Evolutionary conservation across 2,797 vertebrate genomes (phyloP).

Genomic region (Sebastolobus altivelis): DNA sequence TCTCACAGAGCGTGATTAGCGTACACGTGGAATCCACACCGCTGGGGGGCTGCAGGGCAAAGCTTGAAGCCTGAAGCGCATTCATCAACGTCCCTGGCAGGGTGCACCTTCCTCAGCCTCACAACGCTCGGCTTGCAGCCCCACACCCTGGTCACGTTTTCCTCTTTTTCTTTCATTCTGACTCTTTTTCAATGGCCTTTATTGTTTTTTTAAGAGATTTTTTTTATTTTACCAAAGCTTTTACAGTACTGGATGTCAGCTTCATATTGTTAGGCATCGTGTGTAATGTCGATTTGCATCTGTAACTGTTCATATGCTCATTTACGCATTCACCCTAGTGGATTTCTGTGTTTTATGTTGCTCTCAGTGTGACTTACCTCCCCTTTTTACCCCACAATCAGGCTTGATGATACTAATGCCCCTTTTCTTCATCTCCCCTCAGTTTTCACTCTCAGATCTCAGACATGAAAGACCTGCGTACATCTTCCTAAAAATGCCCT

Average conservation of each 20-base stretch:
- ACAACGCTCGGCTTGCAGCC: slow-evolving; percentile 75
- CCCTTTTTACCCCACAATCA: slow-evolving; percentile 35
- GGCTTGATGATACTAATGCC: slow-evolving; percentile 59
- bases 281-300: slow-evolving; percentile 3
- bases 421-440: slow-evolving; percentile 39
- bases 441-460: slow-evolving; percentile 80
- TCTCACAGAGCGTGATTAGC: slow-evolving; percentile 85
- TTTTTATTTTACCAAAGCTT: slow-evolving; percentile 25
- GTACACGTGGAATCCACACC: slow-evolving; percentile 81
- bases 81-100: slow-evolving; percentile 89
- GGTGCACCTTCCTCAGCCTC: slow-evolving; percentile 84
- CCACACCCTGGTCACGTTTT: slow-evolving; percentile 67
- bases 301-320: slow-evolving; percentile 8
- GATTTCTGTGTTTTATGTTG: slow-evolving; percentile 3
- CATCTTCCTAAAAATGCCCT: slow-evolving; percentile 76
- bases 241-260: slow-evolving; percentile 13
- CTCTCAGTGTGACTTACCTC: not conserved
- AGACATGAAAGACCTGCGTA: slow-evolving; percentile 82
- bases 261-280: slow-evolving; percentile 12
- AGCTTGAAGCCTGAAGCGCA: slow-evolving; percentile 87
- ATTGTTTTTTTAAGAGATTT: slow-evolving; percentile 61
- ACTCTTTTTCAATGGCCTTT: slow-evolving; percentile 50
- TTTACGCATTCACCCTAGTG: not conserved
- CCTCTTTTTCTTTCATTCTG: slow-evolving; percentile 67
- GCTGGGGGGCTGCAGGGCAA: slow-evolving; percentile 79